Evolutionary conservation across 2,797 vertebrate species (phyloP), one percentile per base, ranked within the genome.

Genomic region (Halcyon badia): DNA sequence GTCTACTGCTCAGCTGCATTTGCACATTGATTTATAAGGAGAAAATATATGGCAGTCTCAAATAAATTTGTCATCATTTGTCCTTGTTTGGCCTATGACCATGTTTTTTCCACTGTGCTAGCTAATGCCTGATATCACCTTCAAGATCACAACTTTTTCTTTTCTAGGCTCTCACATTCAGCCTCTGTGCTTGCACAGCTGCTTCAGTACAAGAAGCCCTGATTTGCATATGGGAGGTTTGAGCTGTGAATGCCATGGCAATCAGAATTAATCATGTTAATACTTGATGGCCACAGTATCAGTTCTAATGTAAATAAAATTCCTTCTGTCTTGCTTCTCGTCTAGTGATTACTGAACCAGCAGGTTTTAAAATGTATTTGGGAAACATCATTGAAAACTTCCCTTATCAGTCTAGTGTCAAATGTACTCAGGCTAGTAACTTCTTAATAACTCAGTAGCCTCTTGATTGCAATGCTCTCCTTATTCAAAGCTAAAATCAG

Each of bases 171-270:
- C 24, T 72, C 11, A 39, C 0, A 0, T 22, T 64, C 48, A 83
- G 31, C 11, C 11, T 65, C 24, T 51, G 15, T 2, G 2, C 2
- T 75, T 37, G 6, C 6, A 30, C 0, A 0, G 22, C 9, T 75
- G 10, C 12, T 49, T 5, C 3, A 35, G 28, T n/a, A 28, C 42
- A 58, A 58, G 71, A 52, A 52, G 16, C 14, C 4, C 19, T 60
- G 57, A 69, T 83, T 73, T 80, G 13, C 21, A 4, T 30, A 6
- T 21, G 33, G 48, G 61, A 25, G 17, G 52, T 51, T 94, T 58
- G 30, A 79, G 28, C 66, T 82, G 26, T 8, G 35, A 68, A 57
- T 65, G 19, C 30, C 21, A 9, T 15, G 16, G n/a, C 18, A 85
- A 73, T 90, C 52, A 68, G 52, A 73, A 87, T 80, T 83, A 41